Conservation (phyloP, 2,888 invertebrate genomes). For the Oegoconia quadripuncta region DNA sequence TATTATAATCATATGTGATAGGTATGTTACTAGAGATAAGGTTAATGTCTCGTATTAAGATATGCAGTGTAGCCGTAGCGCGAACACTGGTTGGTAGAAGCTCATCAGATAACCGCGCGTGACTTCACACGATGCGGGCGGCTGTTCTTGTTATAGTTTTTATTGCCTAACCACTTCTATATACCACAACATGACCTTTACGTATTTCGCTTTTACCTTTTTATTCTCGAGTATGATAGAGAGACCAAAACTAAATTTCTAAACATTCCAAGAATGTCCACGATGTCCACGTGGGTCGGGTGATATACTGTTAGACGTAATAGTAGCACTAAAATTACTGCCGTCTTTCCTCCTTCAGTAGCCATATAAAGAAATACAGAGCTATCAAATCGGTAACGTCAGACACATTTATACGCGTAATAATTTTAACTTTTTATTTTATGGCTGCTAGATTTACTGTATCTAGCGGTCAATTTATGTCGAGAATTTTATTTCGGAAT, state of each 20-base stretch:
- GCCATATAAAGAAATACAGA: constrained; percentile 56
- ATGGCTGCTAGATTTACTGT: constrained; percentile 56
- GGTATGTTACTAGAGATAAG: too few species aligned
- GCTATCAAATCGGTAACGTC: constrained; percentile 51
- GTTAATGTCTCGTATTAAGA: constrained; percentile 17
- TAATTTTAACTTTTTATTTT: constrained; percentile 61
- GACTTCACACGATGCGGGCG: constrained; percentile 39
- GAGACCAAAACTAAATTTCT: constrained; percentile 13
- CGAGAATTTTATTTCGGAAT: constrained; percentile 37
- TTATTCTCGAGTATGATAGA: constrained; percentile 4
- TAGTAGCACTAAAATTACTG: constrained; percentile 44
- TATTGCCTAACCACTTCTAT: constrained; percentile 26
- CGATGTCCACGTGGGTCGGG: constrained; percentile 28
- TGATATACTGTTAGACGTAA: constrained; percentile 35
- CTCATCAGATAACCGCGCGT: constrained; percentile 44
- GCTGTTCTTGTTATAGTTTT: constrained; percentile 30
- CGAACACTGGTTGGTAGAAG: constrained; percentile 27
- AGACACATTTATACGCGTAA: constrained; percentile 57
- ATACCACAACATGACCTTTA: constrained; percentile 24
- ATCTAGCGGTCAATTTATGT: constrained; percentile 45
- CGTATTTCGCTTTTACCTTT: constrained; percentile 4
- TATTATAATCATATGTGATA: too few species aligned
- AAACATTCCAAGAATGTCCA: constrained; percentile 24
- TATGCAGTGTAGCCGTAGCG: constrained; percentile 10
- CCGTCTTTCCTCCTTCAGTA: constrained; percentile 54